Conservation (phyloP, 2,888 invertebrate genomes). For the Phoronis australis region DNA sequence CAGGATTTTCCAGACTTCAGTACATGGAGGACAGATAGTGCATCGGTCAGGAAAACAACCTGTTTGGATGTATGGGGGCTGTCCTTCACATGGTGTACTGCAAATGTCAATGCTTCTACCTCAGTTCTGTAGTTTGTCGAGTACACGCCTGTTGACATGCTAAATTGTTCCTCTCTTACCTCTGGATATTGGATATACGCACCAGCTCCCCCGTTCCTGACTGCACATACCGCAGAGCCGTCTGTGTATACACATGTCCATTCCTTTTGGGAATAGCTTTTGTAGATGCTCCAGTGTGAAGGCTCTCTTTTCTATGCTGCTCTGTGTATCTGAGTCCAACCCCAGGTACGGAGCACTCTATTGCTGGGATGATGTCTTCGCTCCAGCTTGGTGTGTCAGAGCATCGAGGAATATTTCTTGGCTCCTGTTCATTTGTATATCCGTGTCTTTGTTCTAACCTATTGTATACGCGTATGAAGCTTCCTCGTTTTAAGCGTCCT, state of each 20-base stretch:
- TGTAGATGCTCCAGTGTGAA: conserved; percentile 2
- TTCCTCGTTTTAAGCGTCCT: conserved; percentile 1
- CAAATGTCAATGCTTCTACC: not conserved
- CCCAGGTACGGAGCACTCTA: too few species aligned
- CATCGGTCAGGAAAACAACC: too few species aligned
- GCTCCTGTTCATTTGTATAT: not conserved
- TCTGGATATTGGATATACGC: too few species aligned
- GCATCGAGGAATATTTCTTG: not conserved
- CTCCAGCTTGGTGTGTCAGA: not conserved
- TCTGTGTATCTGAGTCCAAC: conserved; percentile 4
- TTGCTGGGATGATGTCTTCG: too few species aligned
- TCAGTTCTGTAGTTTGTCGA: not conserved
- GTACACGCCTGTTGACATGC: too few species aligned
- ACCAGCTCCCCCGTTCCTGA: not conserved
- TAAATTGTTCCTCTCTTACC: not conserved
- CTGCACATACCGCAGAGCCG: conserved; percentile 1
- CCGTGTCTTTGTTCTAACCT: not conserved
- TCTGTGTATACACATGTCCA: conserved; percentile 7
- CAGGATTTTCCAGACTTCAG: too few species aligned
- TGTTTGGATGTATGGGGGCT: too few species aligned
- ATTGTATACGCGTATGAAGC: not conserved
- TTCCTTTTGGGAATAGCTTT: conserved; percentile 2
- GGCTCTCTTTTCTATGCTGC: not conserved
- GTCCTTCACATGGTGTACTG: too few species aligned
- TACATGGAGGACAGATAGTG: too few species aligned